Evolutionary conservation across 2,113 vertebrate genomes (phyloP), one percentile per base, ranked within the genome.

Genomic region (Cebidichthys violaceus): DNA sequence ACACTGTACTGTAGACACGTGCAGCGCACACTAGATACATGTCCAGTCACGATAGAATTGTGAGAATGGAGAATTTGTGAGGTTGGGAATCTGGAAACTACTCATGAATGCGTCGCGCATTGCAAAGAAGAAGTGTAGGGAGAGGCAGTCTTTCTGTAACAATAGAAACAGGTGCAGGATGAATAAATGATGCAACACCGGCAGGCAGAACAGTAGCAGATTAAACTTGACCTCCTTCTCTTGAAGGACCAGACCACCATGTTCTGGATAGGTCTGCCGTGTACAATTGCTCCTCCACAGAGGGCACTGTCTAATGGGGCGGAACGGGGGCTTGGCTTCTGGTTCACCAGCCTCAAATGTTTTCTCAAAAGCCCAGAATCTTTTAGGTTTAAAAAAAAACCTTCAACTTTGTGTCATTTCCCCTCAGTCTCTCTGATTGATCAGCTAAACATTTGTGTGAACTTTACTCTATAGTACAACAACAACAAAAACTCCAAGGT

Each of bases 181-280:
- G 59, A 91, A 94, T 94, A 92, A 91, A 83, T 86, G 62, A 93
- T 87, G 73, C n/a, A 10, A 35, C 50, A 39, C 47, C 69, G 15
- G 79, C 68, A 43, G 47, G 66, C 35, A 70, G 69, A 70, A 73
- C 20, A 39, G 45, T 9, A 39, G 67, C 67, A 78, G 74, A 76
- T 81, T 27, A 41, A 74, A 29, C 67, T 55, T 50, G 70, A 71
- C 77, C 65, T 70, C 70, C 27, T 43, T 64, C 20, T 24, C 57
- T 76, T 22, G 52, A 54, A 61, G 31, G 41, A 71, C n/a, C 31
- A 54, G 52, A 72, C 31, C 54, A n/a, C 59, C 35, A 73, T 2
- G 64, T 43, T 35, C 73, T 47, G 27, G 9, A 65, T 7, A 67
- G 75, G 29, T 27, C 57, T 62, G 37, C 4, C 18, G 15, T 45